Conservation (phyloP, 2,797 vertebrate genomes). For the Peromyscus attwateri region DNA sequence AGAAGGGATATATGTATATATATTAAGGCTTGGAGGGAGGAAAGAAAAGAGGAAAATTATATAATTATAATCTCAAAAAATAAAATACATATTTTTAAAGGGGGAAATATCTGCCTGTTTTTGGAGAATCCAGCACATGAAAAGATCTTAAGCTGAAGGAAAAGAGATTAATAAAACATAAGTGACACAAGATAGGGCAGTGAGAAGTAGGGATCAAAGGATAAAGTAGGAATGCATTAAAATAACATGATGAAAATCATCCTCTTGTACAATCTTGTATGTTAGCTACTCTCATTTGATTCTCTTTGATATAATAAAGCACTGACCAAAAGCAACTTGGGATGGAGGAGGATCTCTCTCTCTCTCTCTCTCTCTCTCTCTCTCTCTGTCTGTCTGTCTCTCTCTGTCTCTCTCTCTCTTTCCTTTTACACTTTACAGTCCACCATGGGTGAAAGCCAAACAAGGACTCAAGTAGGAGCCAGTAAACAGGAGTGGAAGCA, state of each 20-base stretch:
- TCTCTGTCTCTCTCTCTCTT: not conserved
- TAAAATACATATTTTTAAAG: not conserved
- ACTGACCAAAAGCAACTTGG: not conserved
- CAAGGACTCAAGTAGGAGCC: not conserved
- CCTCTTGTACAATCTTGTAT: not conserved
- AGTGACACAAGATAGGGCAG: not conserved
- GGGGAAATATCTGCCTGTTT: not conserved
- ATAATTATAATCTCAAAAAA: not conserved
- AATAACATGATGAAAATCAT: not conserved
- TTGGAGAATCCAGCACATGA: not conserved
- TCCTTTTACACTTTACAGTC: not conserved
- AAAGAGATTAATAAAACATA: not conserved
- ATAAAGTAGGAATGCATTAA: no score
- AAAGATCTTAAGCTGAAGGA: no score
- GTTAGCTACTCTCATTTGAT: no score
- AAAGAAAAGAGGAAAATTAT: not conserved
- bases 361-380: not conserved
- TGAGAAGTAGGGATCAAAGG: not conserved
- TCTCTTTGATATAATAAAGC: not conserved
- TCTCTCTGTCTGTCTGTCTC: no score
- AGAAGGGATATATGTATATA: not conserved
- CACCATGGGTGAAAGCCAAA: no score
- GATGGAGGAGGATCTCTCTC: not conserved
- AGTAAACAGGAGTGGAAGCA: no score
- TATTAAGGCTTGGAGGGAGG: not conserved